Base-by-base conservation (phyloP, 2,888 invertebrate species). In the Oscheius sp. region DNA sequence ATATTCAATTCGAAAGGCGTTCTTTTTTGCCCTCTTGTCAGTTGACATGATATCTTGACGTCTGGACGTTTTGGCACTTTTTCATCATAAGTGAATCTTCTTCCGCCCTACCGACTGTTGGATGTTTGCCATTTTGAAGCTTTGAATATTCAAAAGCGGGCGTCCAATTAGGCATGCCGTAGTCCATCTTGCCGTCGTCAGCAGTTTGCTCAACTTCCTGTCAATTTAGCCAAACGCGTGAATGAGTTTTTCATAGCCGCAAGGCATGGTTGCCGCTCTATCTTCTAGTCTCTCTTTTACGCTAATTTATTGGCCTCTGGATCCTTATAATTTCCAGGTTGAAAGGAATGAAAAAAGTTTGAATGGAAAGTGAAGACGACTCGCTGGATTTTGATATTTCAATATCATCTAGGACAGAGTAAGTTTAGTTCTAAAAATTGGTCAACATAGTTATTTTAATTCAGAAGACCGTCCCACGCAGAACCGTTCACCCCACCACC, bases 341-440 rank as follows among this genome's bases (percentile, higher is more conserved):
- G 45, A 45, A 61, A 45, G 61, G 15, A 12, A 27, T n/a, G n/a
- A n/a, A n/a, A n/a, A n/a, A n/a, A n/a, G n/a, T n/a, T 8, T 45
- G 61, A 20, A 61, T 61, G 61, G 65, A 65, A 27, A 53, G 53
- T 25, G 65, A 65, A 29, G 53, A 50, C 17, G 65, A 65, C 52
- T 65, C 65, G 52, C 53, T 65, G 8, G 65, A 65, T 39, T 65
- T 65, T 33, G 65, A 65, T 52, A 65, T 65, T 52, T 52, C 65
- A 23, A 65, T 65, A 10, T 65, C 65, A 3, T 50, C 52, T 25
- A 52, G 53, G 37, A 48, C 52, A 12, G 50, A 64, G 20, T 61
- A 23, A 64, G 50, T 10, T 31, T 33, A 10, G n/a, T 17, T 42
- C 1, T 42, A 31, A n/a, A 33, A 45, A 50, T 29, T n/a, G 15